These are phyloP conservation scores for Stratiomys singularior DNA, from an alignment of 2,888 invertebrate genomes.

Conservation along the genomic window DNA sequence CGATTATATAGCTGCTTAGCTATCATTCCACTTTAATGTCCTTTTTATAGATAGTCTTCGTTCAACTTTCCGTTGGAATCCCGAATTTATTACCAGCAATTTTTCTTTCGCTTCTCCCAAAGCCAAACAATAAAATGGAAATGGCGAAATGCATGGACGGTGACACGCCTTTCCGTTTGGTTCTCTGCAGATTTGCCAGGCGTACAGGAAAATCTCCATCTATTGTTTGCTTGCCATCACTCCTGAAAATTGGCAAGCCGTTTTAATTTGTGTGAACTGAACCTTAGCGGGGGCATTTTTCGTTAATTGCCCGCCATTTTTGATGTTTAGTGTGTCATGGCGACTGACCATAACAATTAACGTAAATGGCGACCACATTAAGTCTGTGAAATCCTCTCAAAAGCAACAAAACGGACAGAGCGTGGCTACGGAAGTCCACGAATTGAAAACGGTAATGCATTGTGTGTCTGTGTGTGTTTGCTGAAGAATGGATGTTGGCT, in stretches of 20 bases:
- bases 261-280: constrained; percentile 44
- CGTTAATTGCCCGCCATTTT: constrained; percentile 41
- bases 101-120: neutral
- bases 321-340: constrained; percentile 40
- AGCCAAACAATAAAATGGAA: neutral
- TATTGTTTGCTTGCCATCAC: constrained; percentile 14
- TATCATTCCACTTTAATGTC: neutral
- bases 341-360: constrained; percentile 42
- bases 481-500: neutral
- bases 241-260: constrained; percentile 10
- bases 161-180: neutral
- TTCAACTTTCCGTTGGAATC: neutral
- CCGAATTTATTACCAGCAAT: constrained; percentile 12
- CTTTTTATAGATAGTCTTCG: neutral
- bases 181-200: neutral
- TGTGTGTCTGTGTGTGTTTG: no score
- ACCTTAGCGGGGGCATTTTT: constrained; percentile 29
- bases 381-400: constrained; percentile 31
- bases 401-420: neutral
- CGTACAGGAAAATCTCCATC: neutral
- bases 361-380: constrained; percentile 43
- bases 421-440: neutral
- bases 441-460: constrained; percentile 39
- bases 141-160: neutral
- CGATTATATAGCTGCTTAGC: constrained; percentile 1